These are phyloP conservation scores for Mastacembelus armatus DNA, from an alignment of 2,797 vertebrate genomes.

Conservation along the genomic window DNA sequence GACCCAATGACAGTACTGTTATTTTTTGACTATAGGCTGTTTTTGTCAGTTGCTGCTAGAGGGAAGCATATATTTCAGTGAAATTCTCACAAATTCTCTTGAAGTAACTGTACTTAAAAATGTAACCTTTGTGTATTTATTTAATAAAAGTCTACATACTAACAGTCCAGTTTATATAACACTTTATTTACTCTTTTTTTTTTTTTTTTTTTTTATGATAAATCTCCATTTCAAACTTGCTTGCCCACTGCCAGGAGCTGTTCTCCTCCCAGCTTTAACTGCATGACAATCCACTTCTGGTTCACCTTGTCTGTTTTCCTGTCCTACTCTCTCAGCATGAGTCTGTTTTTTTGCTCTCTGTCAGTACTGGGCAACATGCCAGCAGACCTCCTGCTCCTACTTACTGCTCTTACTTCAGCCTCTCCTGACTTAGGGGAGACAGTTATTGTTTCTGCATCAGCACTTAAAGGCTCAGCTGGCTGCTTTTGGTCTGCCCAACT, in stretches of 20 bases:
- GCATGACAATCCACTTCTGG: slow-evolving; percentile 53
- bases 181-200: too few relatives aligned
- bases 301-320: slow-evolving; percentile 67
- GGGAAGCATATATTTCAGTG: not conserved
- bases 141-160: not conserved
- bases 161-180: not conserved
- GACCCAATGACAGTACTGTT: too few relatives aligned
- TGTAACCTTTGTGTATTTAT: not conserved
- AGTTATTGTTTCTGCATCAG: slow-evolving; percentile 82
- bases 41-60: slow-evolving; percentile 8
- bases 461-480: slow-evolving; percentile 80
- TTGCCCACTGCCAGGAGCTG: slow-evolving; percentile 32
- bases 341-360: slow-evolving; percentile 68
- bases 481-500: slow-evolving; percentile 73
- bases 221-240: slow-evolving; percentile 1
- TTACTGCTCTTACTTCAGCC: slow-evolving; percentile 75
- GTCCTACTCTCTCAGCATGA: slow-evolving; percentile 59
- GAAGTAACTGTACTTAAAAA: not conserved
- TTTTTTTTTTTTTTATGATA: too few relatives aligned
- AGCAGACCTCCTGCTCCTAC: slow-evolving; percentile 76
- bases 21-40: not conserved
- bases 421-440: slow-evolving; percentile 75
- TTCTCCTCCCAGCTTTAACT: slow-evolving; percentile 41
- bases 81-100: not conserved
- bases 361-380: slow-evolving; percentile 70